Evolutionary conservation across 2,797 vertebrate genomes (phyloP).

Genomic region (Limosa lapponica): DNA sequence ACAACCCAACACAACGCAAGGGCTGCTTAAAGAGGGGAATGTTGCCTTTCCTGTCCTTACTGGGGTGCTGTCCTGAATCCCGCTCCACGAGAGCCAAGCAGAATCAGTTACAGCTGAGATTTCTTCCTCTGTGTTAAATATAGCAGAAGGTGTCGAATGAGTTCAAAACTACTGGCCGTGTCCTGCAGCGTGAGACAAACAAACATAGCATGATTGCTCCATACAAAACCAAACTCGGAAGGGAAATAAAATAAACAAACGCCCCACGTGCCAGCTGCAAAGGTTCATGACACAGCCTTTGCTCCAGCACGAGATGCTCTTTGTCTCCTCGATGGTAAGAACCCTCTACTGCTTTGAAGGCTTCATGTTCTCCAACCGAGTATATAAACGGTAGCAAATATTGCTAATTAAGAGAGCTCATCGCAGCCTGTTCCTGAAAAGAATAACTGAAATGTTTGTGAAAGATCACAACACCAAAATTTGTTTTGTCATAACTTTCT

Average conservation of each 20-base stretch:
- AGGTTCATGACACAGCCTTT: not conserved
- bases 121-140: not conserved
- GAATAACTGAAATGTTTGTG: not conserved
- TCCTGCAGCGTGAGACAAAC: not conserved
- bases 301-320: not conserved
- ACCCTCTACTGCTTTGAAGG: not conserved
- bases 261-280: not conserved
- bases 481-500: not conserved
- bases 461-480: not conserved
- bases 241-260: slow-evolving; percentile 7
- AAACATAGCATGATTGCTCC: not conserved
- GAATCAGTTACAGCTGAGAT: not conserved
- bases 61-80: not conserved
- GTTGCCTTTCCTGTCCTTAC: not conserved
- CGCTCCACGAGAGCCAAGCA: not conserved
- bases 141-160: not conserved
- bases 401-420: not conserved
- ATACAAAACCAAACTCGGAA: not conserved
- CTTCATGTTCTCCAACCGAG: not conserved
- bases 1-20: not conserved
- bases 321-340: not conserved
- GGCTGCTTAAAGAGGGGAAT: not conserved
- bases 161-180: not conserved
- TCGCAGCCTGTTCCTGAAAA: not conserved
- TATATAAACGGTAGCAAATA: not conserved